Evolutionary conservation across 2,113 vertebrate genomes (phyloP), one percentile per base, ranked within the genome.

Genomic region (Gobius niger): DNA sequence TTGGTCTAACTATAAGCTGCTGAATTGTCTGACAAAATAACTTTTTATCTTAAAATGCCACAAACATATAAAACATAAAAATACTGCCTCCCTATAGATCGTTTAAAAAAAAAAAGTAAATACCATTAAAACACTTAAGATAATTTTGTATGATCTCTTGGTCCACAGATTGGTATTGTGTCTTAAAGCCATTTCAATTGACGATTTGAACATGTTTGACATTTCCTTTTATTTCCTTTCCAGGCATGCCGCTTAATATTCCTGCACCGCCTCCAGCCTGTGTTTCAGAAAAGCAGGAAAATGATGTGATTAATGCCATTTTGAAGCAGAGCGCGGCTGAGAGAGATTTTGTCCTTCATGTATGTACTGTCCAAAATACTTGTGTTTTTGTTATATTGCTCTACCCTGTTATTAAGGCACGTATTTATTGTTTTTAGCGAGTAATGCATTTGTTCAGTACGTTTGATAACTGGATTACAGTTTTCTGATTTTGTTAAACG

Each of bases 241-340:
- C 94, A 87, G 96, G 98, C 53, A 92, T 94, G 72, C 96, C 94
- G 0, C 96, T 99, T 74, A 99, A 99, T 84, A 95, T 97, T 76
- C 98, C 98, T 57, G 96, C 96, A 67, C 94, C 94, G 50, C 96
- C 95, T 47, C 98, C 98, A 54, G 85, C 92, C 12, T 99, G 96
- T 66, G 95, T 99, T 73, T 98, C 98, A 24, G 98, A 99, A 87
- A 99, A 99, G 86, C 96, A 98, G 82, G 98, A 99, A 90, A 98
- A 98, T 0, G 97, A 99, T 53, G 96, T 99, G 75, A 99, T 98
- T 86, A 98, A 98, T 75, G 96, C 96, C 82, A 95, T 99, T 86
- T 92, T 98, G 83, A 98, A 98, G 83, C 98, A 99, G 86, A 91
- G 95, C 72, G 95, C 95, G 1, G 96, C 96, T 50, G 98, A 99